These are phyloP conservation scores for Podilymbus podiceps DNA, from an alignment of 2,113 vertebrate species.

Conservation along the genomic window DNA sequence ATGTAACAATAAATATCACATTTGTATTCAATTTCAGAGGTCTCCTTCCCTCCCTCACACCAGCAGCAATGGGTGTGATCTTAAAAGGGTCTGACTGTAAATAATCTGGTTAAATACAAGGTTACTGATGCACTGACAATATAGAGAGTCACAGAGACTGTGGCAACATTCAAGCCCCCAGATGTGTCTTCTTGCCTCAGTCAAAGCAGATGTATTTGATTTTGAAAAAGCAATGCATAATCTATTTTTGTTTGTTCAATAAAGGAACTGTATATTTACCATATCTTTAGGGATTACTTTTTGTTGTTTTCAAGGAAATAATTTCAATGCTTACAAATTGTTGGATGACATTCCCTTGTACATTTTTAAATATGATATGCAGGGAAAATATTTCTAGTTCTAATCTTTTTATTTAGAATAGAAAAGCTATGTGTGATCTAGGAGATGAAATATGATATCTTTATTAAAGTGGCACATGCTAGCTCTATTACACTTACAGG, in stretches of 20 bases:
- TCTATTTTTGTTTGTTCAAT: conserved; percentile 73
- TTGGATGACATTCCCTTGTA: conserved; percentile 35
- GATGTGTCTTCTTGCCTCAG: conserved; percentile 61
- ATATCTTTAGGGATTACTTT: conserved; percentile 66
- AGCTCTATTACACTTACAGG: conserved; percentile 54
- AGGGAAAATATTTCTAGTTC: conserved; percentile 35
- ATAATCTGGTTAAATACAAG: conserved; percentile 72
- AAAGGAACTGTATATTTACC: conserved; percentile 71
- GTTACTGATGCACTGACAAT: conserved; percentile 62
- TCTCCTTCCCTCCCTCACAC: conserved; percentile 56
- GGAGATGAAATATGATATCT: conserved; percentile 47
- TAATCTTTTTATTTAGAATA: conserved; percentile 54
- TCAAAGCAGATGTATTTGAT: conserved; percentile 71
- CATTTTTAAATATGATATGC: conserved; percentile 53
- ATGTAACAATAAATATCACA: conserved; percentile 67
- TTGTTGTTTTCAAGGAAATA: conserved; percentile 59
- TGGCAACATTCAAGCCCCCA: conserved; percentile 45
- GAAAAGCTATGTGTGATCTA: conserved; percentile 43
- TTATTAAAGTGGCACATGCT: conserved; percentile 65
- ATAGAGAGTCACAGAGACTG: conserved; percentile 39
- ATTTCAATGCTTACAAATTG: conserved; percentile 53
- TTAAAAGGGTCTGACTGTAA: conserved; percentile 67
- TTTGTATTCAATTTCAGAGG: conserved; percentile 61
- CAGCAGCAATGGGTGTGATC: conserved; percentile 58
- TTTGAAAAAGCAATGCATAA: conserved; percentile 66